Evolutionary conservation across 2,113 vertebrate species (phyloP).

Genomic region (Crocuta crocuta): DNA sequence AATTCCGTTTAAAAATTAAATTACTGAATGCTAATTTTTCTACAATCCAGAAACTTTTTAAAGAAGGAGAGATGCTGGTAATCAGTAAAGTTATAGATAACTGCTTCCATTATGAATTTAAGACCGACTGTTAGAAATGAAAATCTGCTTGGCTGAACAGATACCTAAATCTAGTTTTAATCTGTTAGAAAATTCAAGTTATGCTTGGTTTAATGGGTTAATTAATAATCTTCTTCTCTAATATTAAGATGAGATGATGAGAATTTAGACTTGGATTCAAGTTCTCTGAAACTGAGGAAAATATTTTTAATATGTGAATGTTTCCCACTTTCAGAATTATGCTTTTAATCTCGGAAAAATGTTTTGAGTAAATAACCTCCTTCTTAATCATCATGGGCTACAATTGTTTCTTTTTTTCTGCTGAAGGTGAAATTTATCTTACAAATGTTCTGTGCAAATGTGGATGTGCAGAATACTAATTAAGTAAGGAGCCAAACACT

Average conservation of each 20-base stretch:
- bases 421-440: slow-evolving; percentile 8
- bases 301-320: background rate
- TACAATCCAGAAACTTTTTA: background rate
- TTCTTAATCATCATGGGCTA: background rate
- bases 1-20: background rate
- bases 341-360: background rate
- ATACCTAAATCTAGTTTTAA: slow-evolving; percentile 25
- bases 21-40: background rate
- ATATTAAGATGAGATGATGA: background rate
- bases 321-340: slow-evolving; percentile 1
- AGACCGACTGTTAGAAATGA: slow-evolving; percentile 7
- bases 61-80: background rate
- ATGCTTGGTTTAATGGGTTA: background rate
- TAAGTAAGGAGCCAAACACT: background rate
- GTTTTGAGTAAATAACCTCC: background rate
- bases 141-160: background rate
- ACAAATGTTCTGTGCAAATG: background rate
- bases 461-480: background rate
- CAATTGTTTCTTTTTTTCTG: slow-evolving; percentile 2
- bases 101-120: slow-evolving; percentile 7
- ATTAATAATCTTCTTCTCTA: background rate
- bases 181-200: background rate
- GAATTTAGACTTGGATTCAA: slow-evolving; percentile 26
- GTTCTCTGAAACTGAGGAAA: slow-evolving; percentile 6
- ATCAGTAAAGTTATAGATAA: background rate